phyloP scores from a whole-genome alignment of 2,888 invertebrate species.

The Leptinotarsa peninsularis region DNA sequence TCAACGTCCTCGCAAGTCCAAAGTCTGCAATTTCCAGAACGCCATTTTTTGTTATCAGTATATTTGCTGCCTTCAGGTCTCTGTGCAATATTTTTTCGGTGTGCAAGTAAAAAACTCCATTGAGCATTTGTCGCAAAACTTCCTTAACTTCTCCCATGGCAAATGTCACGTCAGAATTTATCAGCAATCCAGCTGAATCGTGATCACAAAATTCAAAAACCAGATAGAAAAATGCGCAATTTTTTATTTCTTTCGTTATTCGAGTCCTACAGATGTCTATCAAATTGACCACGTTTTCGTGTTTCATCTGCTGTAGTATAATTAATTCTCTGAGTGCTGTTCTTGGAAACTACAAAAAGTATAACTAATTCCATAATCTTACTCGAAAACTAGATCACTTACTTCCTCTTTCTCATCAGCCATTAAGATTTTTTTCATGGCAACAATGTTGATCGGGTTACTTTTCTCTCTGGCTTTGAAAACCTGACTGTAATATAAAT shows the following conservation, averaged over 20 bases:
- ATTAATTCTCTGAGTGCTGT: constrained; percentile 97
- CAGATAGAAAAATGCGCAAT: constrained; percentile 90
- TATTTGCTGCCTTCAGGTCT: constrained; percentile 99
- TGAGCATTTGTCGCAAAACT: constrained; percentile 86
- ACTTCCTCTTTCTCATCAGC: constrained; percentile 99
- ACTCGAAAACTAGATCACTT: constrained; percentile 56
- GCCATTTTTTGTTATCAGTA: constrained; percentile 95
- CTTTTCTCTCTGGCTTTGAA: constrained; percentile 94
- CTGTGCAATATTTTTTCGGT: constrained; percentile 94
- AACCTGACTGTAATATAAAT: constrained; percentile 80
- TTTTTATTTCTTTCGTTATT: constrained; percentile 79
- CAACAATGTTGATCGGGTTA: constrained; percentile 90
- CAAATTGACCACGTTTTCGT: constrained; percentile 96
- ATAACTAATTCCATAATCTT: background rate
- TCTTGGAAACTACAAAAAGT: constrained; percentile 88
- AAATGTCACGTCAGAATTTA: constrained; percentile 96
- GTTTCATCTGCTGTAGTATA: constrained; percentile 92
- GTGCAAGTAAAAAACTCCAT: constrained; percentile 96
- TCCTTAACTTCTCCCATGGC: constrained; percentile 97
- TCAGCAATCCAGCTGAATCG: constrained; percentile 94
- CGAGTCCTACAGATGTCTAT: constrained; percentile 97
- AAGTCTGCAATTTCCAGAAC: constrained; percentile 97
- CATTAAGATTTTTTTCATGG: constrained; percentile 99
- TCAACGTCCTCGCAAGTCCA: constrained; percentile 94
- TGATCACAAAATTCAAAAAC: constrained; percentile 99